Base-by-base conservation (phyloP, 30 jellyfish, hydroid and myxozoan species). In the Hydractinia echinata region DNA sequence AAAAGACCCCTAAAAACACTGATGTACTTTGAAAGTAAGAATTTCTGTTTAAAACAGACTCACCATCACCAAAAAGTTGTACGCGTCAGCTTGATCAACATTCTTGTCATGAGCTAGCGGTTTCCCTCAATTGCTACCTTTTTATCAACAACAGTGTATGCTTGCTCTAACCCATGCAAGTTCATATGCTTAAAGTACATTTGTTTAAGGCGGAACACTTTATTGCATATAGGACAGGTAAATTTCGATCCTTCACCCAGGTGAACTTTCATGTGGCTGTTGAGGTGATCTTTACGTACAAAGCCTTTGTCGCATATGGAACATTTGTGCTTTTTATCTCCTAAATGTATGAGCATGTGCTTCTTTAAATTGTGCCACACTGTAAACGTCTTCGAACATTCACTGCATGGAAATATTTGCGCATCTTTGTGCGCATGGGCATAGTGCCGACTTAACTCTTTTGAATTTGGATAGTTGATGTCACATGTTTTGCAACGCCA, bases 321-420 rank as follows among this genome's bases (percentile, higher is more conserved):
- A 55, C 87, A 80, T 66, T 80, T 80, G 44, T 80, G 87, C 55
- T 80, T 80, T 51, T 80, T 80, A 55, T 80, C 87, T 7, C 87
- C 87, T 11, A 80, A 51, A 68, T 80, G 87, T 10, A 80, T 80
- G 10, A 80, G 79, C 87, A 80, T 80, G 81, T 80, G 87, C 67
- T 80, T 80, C 66, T 80, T 80, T 50, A 80, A 84, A 68, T 80
- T 80, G 81, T 80, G 87, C 87, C 87, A 80, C 48, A 80, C 87
- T 9, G 87, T 80, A 66, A 80, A 80, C 3, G 87, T 80, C 44
- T 80, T 80, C 67, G 87, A 61, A 49, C 87, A 80, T 62, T 80
- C 87, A 52, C 81, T 61, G 44, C 87, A 80, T 10, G 87, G 87
- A 66, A 80, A 80, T 39, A 80, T 20, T 21, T 80, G 87, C 1